phyloP scores from a whole-genome alignment of 1,140 invertebrate species.

The Gonioctena quinquepunctata region DNA sequence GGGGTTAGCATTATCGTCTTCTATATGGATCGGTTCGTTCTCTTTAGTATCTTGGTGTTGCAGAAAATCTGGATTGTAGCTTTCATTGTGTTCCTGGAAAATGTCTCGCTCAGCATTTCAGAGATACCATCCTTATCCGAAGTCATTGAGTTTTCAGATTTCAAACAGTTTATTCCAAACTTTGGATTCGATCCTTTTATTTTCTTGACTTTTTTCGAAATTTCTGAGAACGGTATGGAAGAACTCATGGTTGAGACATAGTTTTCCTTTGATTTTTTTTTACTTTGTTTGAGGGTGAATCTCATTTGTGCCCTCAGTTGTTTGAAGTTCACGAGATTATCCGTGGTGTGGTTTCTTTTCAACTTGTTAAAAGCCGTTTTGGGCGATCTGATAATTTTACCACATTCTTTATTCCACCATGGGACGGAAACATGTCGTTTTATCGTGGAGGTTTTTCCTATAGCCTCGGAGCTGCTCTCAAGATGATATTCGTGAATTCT shows the following conservation, averaged over 20 bases:
- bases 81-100: neutral
- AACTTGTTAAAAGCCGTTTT: too few relatives aligned
- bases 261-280: neutral
- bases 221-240: neutral
- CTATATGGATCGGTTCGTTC: neutral
- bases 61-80: slow-evolving; percentile 3
- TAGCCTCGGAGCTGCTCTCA: neutral
- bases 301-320: neutral
- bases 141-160: slow-evolving; percentile 1
- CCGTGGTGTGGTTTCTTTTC: too few relatives aligned
- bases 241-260: neutral
- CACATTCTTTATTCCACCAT: slow-evolving; percentile 3
- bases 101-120: neutral
- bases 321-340: too few relatives aligned
- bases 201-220: neutral
- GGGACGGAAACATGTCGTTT: neutral
- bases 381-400: too few relatives aligned
- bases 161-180: neutral
- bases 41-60: neutral
- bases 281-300: neutral
- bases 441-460: neutral
- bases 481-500: neutral
- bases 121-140: neutral
- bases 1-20: neutral
- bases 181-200: slow-evolving; percentile 1